Percentiles rank a stretch among this genome's conserved stretches.
Conservation (phyloP, 2,113 vertebrate species). For the Dromaius novaehollandiae region DNA sequence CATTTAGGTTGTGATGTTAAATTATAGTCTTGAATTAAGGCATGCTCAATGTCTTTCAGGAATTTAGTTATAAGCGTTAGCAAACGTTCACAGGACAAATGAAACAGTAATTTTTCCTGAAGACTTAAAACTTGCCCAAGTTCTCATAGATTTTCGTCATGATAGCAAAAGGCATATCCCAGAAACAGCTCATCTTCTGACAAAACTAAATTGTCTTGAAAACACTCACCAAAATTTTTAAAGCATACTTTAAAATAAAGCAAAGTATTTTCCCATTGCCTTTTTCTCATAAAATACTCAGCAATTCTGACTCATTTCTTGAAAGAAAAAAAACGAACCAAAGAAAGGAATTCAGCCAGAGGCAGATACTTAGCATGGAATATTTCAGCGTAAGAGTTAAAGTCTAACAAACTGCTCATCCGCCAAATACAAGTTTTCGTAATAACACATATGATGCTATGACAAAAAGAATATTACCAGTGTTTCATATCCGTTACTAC, state of each 20-base stretch:
- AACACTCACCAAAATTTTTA: not conserved
- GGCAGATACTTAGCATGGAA: constrained; percentile 42
- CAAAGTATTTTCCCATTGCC: constrained; percentile 48
- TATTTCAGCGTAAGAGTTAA: constrained; percentile 14
- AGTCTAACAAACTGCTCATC: not conserved
- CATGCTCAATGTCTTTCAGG: not conserved
- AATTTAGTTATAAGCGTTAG: not conserved
- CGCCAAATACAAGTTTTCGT: constrained; percentile 19
- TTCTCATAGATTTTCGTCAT: not conserved
- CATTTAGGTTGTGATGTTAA: not conserved
- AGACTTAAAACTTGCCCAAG: not conserved
- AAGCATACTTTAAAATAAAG: not conserved
- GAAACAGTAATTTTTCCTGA: not conserved
- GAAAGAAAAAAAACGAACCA: constrained; percentile 13
- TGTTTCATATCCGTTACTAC: not conserved
- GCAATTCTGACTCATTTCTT: constrained; percentile 55
- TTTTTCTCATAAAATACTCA: constrained; percentile 47
- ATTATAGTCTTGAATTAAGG: not conserved
- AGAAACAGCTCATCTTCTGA: constrained; percentile 17
- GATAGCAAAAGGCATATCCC: constrained; percentile 8
- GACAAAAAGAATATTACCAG: constrained; percentile 12
- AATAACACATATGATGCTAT: not conserved
- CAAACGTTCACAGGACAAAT: not conserved
- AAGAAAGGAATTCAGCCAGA: constrained; percentile 55
- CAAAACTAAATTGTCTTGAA: not conserved